A percentile compares a stretch with the other conserved stretches of the same genome.
Evolutionary conservation across 1,140 invertebrate genomes (phyloP).

Genomic region (Delia radicum): DNA sequence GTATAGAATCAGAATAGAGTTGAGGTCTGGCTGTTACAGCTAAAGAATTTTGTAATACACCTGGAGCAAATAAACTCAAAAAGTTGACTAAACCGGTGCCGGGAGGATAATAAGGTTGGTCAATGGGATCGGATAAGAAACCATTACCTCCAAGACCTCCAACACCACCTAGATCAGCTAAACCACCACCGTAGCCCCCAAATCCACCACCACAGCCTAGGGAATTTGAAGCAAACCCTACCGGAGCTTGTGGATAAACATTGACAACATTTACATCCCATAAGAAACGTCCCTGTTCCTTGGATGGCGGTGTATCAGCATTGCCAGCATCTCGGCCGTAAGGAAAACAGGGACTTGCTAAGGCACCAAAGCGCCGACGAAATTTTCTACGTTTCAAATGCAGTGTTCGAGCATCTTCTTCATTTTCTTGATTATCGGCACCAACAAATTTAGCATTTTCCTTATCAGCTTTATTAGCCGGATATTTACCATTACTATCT

Average conservation of each 20-base stretch:
- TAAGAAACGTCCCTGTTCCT: conserved; percentile 47
- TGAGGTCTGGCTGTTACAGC: conserved; percentile 34
- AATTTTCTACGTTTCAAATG: conserved; percentile 40
- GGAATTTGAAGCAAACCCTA: background rate
- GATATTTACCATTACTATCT: conserved; percentile 30
- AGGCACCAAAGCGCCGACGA: conserved; percentile 31
- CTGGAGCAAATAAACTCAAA: conserved; percentile 46
- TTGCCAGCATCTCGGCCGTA: conserved; percentile 41
- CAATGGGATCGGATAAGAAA: conserved; percentile 41
- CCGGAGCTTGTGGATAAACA: conserved; percentile 34
- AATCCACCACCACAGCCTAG: conserved; percentile 33
- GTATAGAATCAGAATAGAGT: background rate
- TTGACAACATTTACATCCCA: conserved; percentile 52
- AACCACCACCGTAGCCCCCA: conserved; percentile 24
- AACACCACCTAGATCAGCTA: conserved; percentile 22
- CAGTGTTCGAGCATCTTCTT: conserved; percentile 38
- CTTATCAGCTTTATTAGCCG: conserved; percentile 33
- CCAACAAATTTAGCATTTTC: conserved; percentile 51
- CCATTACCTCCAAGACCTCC: conserved; percentile 33
- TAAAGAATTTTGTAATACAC: conserved; percentile 40
- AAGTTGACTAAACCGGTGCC: conserved; percentile 40
- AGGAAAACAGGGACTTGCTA: conserved; percentile 37
- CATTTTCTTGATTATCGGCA: conserved; percentile 43
- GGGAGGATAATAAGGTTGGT: conserved; percentile 28
- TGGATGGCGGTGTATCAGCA: conserved; percentile 17